Percentiles rank a stretch among this genome's conserved stretches.
phyloP scores from a whole-genome alignment of 2,888 invertebrate genomes.

The Nudaria mundana region DNA sequence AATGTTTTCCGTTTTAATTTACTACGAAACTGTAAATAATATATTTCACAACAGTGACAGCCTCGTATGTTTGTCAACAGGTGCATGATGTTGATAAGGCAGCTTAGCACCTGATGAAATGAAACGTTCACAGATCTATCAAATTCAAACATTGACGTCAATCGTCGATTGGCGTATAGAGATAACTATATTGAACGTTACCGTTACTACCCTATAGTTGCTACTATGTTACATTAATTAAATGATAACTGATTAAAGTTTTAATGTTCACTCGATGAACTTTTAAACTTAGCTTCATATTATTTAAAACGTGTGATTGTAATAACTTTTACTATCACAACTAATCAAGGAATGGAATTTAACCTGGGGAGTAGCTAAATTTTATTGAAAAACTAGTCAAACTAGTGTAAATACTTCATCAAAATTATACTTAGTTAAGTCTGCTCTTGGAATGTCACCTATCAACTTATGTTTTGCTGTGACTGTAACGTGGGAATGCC shows the following conservation, averaged over 20 bases:
- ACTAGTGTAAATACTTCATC: constrained; percentile 6
- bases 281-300: not conserved
- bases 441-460: constrained; percentile 25
- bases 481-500: constrained; percentile 45
- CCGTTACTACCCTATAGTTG: constrained; percentile 2
- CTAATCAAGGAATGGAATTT: not conserved
- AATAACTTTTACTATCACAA: not conserved
- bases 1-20: too few species aligned
- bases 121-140: constrained; percentile 21
- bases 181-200: constrained; percentile 27
- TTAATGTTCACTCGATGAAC: not conserved
- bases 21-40: too few species aligned
- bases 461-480: constrained; percentile 19
- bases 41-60: too few species aligned
- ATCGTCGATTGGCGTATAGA: constrained; percentile 19
- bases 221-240: constrained; percentile 22
- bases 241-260: constrained; percentile 14
- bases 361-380: too few species aligned
- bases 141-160: constrained; percentile 44
- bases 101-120: not conserved
- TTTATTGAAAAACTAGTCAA: too few species aligned
- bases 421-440: constrained; percentile 4
- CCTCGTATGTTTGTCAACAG: too few species aligned
- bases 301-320: not conserved
- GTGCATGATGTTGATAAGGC: too few species aligned